Percentiles rank a stretch among this genome's conserved stretches.
phyloP scores from a whole-genome alignment of 2,113 vertebrate genomes.

The Microcebus murinus region DNA sequence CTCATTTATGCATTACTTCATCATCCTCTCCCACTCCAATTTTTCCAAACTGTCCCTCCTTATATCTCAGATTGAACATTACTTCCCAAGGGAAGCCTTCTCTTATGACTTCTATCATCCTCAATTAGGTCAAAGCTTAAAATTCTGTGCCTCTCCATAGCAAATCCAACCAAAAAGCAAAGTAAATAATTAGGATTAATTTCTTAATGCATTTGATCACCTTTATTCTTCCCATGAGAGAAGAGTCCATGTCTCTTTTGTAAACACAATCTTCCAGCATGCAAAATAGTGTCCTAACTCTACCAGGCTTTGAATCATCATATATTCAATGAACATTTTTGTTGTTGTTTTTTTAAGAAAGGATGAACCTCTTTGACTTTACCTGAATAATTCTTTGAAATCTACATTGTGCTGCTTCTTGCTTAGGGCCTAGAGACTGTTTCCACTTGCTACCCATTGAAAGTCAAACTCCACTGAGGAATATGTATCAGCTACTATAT shows the following conservation, averaged over 20 bases:
- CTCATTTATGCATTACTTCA: neutral
- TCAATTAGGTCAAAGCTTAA: neutral
- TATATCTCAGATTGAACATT: neutral
- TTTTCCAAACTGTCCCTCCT: neutral
- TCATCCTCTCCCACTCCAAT: neutral
- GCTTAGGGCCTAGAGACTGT: neutral
- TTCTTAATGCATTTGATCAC: neutral
- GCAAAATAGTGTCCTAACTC: neutral
- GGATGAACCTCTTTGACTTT: neutral
- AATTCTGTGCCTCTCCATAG: neutral
- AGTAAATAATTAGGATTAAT: neutral
- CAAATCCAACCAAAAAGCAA: neutral
- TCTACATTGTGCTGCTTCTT: neutral
- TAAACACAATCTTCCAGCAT: neutral
- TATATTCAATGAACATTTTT: neutral
- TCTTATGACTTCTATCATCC: too few relatives aligned
- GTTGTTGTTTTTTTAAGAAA: neutral
- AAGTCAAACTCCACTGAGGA: neutral
- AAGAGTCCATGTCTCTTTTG: neutral
- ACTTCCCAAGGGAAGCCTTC: neutral
- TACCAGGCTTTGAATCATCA: neutral
- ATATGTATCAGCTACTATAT: neutral
- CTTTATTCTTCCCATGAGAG: neutral
- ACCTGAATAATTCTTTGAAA: neutral
- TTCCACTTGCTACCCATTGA: neutral